These are phyloP conservation scores for Eristalis arbustorum DNA, from an alignment of 2,888 invertebrate genomes.

Conservation along the genomic window DNA sequence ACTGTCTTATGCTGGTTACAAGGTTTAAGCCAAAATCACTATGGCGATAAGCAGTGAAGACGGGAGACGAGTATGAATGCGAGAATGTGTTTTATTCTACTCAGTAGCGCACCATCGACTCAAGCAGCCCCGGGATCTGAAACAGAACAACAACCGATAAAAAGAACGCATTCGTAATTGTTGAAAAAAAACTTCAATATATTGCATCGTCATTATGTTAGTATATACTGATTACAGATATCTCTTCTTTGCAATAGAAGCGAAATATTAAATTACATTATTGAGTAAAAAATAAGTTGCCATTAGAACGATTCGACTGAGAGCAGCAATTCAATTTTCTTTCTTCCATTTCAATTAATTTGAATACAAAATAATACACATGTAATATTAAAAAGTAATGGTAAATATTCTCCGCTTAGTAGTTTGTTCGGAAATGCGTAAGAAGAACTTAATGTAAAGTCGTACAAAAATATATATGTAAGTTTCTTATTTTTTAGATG, in stretches of 20 bases:
- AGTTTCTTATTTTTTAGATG: conserved; percentile 39
- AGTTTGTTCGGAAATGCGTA: conserved; percentile 43
- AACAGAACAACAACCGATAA: too few relatives aligned
- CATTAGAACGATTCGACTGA: neutral
- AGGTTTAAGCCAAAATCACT: too few relatives aligned
- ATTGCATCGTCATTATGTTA: conserved; percentile 64
- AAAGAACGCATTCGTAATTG: neutral
- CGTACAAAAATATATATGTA: conserved; percentile 70
- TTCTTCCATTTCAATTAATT: neutral
- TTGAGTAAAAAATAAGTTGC: conserved; percentile 26
- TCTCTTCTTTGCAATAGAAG: conserved; percentile 40
- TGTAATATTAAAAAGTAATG: neutral
- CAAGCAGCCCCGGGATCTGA: neutral
- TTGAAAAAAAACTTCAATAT: conserved; percentile 60
- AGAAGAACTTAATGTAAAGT: conserved; percentile 60
- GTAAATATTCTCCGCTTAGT: conserved; percentile 11
- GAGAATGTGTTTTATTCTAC: too few relatives aligned
- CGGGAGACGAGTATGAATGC: too few relatives aligned
- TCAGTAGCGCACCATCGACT: neutral
- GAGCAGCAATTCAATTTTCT: neutral
- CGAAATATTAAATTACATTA: conserved; percentile 27
- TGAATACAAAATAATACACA: neutral
- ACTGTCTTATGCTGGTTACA: too few relatives aligned
- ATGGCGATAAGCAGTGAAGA: too few relatives aligned
- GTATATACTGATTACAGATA: conserved; percentile 63